Evolutionary conservation across 2,113 vertebrate species (phyloP).

Genomic region (Coracopsis vasa): DNA sequence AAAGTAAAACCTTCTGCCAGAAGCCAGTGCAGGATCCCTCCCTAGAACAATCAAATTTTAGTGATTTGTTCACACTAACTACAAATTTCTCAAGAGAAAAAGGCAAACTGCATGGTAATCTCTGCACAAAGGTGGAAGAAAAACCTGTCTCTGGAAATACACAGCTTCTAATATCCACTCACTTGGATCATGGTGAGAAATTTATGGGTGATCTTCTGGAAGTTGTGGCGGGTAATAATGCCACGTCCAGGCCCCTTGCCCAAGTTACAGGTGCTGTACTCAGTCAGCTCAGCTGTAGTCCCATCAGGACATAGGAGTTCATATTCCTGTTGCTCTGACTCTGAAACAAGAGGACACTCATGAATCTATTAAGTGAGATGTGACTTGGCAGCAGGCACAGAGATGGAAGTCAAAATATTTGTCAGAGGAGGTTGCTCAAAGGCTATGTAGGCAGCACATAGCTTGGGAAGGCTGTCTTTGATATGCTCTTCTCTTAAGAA

Average conservation of each 20-base stretch:
- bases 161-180: background rate
- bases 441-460: background rate
- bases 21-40: background rate
- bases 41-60: background rate
- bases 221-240: conserved; percentile 79
- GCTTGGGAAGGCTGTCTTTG: background rate
- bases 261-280: conserved; percentile 81
- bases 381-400: background rate
- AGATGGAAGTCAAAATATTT: background rate
- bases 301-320: conserved; percentile 84
- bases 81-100: background rate
- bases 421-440: background rate
- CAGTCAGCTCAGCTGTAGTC: conserved; percentile 75
- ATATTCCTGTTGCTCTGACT: conserved; percentile 72
- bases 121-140: background rate
- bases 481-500: background rate
- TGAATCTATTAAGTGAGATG: background rate
- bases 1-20: background rate
- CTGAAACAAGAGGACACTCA: conserved; percentile 53
- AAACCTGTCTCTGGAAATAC: background rate
- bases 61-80: background rate
- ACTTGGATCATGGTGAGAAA: conserved; percentile 82
- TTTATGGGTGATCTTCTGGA: conserved; percentile 79
- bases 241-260: conserved; percentile 83
- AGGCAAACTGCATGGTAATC: background rate